Conservation (phyloP, 2,888 invertebrate genomes). For the Pteria penguin region DNA sequence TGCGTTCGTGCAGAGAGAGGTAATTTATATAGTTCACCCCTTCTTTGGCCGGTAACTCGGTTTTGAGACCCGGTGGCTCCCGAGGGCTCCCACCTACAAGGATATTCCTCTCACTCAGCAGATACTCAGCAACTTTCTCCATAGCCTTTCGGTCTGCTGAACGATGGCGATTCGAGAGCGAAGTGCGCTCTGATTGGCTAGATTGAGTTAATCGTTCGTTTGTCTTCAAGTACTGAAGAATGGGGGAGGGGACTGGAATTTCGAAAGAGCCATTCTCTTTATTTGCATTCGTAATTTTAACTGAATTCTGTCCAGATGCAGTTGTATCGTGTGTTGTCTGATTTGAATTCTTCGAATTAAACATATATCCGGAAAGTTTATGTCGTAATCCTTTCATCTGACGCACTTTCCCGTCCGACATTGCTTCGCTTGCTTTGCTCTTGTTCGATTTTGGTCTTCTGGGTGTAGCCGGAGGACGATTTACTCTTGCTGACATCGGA, state of each 20-base stretch:
- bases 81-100: not conserved
- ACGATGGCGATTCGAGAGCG: not conserved
- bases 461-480: not conserved
- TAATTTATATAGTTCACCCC: constrained; percentile 20
- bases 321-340: not conserved
- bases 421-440: not conserved
- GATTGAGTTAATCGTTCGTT: not conserved
- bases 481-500: not conserved
- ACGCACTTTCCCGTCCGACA: constrained; percentile 10
- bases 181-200: not conserved
- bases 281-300: not conserved
- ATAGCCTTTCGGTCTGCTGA: constrained; percentile 21
- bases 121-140: constrained; percentile 40
- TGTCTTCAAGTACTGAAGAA: constrained; percentile 15
- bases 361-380: constrained; percentile 33
- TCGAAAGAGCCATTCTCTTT: not conserved
- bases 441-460: not conserved
- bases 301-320: not conserved
- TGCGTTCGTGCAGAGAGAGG: not conserved
- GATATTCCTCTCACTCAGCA: constrained; percentile 34
- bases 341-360: constrained; percentile 3
- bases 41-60: constrained; percentile 24
- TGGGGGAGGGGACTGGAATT: not conserved
- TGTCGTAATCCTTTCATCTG: constrained; percentile 31
- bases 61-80: constrained; percentile 1